Evolutionary conservation across 2,888 invertebrate genomes (phyloP), one percentile per base, ranked within the genome.

Genomic region (Philereme transversata): DNA sequence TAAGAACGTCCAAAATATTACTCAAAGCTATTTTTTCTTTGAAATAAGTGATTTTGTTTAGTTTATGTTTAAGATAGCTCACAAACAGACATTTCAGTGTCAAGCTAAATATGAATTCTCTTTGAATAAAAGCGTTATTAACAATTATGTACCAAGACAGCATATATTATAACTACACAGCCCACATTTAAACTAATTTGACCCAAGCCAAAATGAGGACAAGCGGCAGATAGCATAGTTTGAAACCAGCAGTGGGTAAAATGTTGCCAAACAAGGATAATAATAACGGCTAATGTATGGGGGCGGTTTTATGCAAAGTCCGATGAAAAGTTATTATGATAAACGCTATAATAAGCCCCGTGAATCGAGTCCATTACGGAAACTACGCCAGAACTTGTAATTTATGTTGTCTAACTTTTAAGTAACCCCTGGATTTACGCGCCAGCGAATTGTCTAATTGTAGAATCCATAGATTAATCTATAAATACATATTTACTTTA

Each of bases 381-480:
- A 57, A 68, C 62, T 64, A 58, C 53, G 62, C 59, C 50, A 52
- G 51, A 68, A 71, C 62, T 64, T 67, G 48, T 67, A 64, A 69
- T 70, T 67, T 67, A 60, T 67, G 60, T 62, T 65, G 61, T 62
- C 58, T 64, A 72, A 72, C 65, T 70, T 68, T 64, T 49, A 64
- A 68, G 65, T 63, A 55, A 60, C 59, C 55, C 54, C 45, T 64
- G 66, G 62, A 65, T 70, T 66, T 63, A 48, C 47, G 50, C 49
- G 51, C 59, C 56, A 48, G 58, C 45, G 33, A 62, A 57, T 40
- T 46, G 64, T 34, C 49, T 41, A 36, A 49, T 44, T 45, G 22
- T 45, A 38, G 50, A 22, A 5, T 10, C 34, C 35, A 55, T 11
- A 41, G 35, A 36, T 44, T 52, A 51, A 51, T 43, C 44, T 11